phyloP scores from a whole-genome alignment of 2,888 invertebrate species.

The Trichopoda pennipes region DNA sequence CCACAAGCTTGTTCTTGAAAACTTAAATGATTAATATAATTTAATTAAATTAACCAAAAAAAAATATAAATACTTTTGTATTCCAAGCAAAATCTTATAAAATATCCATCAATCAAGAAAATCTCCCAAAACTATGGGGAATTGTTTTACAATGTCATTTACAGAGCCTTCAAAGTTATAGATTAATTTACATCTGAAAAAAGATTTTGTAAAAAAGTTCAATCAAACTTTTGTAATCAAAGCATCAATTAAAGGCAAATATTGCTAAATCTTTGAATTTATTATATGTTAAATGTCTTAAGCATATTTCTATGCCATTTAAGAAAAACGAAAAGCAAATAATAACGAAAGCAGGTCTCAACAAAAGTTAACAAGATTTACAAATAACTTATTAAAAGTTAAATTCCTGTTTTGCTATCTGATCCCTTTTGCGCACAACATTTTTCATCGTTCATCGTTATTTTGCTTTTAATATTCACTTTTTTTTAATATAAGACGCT shows the following conservation, averaged over 20 bases:
- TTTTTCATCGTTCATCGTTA: constrained; percentile 9
- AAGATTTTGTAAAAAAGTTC: background rate
- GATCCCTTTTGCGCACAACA: background rate
- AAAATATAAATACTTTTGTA: too few species aligned
- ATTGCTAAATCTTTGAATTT: constrained; percentile 6
- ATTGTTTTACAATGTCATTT: background rate
- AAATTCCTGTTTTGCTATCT: constrained; percentile 15
- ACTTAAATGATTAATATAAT: background rate
- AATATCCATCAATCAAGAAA: background rate
- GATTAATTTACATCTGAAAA: constrained; percentile 2
- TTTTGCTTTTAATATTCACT: constrained; percentile 23
- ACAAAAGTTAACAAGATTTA: constrained; percentile 9
- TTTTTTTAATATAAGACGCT: too few species aligned
- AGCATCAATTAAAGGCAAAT: background rate
- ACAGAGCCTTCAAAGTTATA: background rate
- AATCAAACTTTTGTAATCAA: constrained; percentile 31
- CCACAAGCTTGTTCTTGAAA: too few species aligned
- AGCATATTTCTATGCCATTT: background rate
- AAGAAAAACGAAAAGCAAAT: background rate
- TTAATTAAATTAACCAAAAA: constrained; percentile 10
- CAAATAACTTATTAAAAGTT: constrained; percentile 41
- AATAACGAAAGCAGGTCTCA: background rate
- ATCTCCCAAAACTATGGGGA: background rate
- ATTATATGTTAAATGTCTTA: background rate
- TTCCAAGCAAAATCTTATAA: too few species aligned